Percentiles rank a stretch among this genome's conserved stretches.
phyloP scores from a whole-genome alignment of 2,113 vertebrate species.

The Otis tarda region DNA sequence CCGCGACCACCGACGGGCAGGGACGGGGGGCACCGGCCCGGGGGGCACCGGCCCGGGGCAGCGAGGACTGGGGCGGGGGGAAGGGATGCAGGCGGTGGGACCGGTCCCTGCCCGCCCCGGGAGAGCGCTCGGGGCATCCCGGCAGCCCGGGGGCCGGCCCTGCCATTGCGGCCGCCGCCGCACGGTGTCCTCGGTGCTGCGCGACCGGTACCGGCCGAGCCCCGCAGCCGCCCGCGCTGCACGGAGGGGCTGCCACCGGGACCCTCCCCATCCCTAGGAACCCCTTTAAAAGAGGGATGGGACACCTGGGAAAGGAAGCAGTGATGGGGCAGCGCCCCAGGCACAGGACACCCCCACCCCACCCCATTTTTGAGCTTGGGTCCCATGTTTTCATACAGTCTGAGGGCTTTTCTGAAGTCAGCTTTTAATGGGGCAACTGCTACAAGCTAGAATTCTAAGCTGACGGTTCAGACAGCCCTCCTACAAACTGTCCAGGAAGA shows the following conservation, averaged over 20 bases:
- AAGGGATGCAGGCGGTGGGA: not conserved
- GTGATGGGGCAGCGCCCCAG: not conserved
- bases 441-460: not conserved
- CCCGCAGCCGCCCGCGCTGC: not conserved
- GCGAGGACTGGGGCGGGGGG: too few species aligned
- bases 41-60: too few species aligned
- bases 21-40: too few species aligned
- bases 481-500: not conserved
- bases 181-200: not conserved
- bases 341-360: too few species aligned
- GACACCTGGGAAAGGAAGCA: not conserved
- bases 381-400: fast-evolving
- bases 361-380: too few species aligned
- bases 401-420: not conserved
- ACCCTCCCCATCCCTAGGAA: not conserved
- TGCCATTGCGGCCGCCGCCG: not conserved
- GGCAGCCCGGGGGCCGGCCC: too few species aligned
- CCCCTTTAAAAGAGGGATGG: not conserved
- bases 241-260: not conserved
- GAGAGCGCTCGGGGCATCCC: too few species aligned
- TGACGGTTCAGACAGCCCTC: not conserved
- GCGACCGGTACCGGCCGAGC: not conserved
- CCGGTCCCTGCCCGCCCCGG: not conserved
- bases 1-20: too few species aligned
- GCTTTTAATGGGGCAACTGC: conserved; percentile 59